Base-by-base conservation (phyloP, 2,113 vertebrate genomes). In the Vulpes vulpes region DNA sequence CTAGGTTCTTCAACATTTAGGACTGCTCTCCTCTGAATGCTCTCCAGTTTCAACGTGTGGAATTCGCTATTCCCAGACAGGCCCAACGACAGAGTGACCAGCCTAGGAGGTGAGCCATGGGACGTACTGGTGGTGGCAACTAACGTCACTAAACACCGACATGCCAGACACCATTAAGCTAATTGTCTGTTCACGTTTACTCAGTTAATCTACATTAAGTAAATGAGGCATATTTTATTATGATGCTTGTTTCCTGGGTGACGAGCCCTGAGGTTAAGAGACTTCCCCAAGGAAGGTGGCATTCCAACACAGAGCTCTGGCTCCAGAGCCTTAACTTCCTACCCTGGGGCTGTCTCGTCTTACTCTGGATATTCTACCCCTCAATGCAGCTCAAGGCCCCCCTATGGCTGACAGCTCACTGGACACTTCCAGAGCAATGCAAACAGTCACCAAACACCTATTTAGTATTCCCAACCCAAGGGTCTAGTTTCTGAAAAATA, bases 391-490 rank as follows among this genome's bases (percentile, higher is more conserved):
- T 32, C 74, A 80, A 69, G 67, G 55, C 8, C 15, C 51, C 51
- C 30, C 3, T 9, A 20, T 23, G 32, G 53, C 3, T 49, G 73
- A 73, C 65, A 57, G 59, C 57, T 16, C 38, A 35, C 43, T 0
- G 19, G 30, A 80, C 9, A 38, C 11, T 14, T 53, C 3, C 11
- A 76, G 35, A 51, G n/a, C 30, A 53, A 43, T 8, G 57, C 49
- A n/a, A n/a, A 38, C 3, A n/a, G 83, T 25, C 7, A 11, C 8
- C 17, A 62, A 23, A 55, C 25, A 7, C 83, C 38, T 17, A 49
- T 30, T 9, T 32, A 20, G 11, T 60, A 14, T 22, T 1, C 25
- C 60, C 2, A 0, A 65, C 53, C 15, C 2, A 3, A 11, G 3
- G 57, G 3, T n/a, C 62, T 43, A 27, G 49, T 32, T 62, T 64